Conservation (phyloP, 2,888 invertebrate species). For the Nectonema munidae region DNA sequence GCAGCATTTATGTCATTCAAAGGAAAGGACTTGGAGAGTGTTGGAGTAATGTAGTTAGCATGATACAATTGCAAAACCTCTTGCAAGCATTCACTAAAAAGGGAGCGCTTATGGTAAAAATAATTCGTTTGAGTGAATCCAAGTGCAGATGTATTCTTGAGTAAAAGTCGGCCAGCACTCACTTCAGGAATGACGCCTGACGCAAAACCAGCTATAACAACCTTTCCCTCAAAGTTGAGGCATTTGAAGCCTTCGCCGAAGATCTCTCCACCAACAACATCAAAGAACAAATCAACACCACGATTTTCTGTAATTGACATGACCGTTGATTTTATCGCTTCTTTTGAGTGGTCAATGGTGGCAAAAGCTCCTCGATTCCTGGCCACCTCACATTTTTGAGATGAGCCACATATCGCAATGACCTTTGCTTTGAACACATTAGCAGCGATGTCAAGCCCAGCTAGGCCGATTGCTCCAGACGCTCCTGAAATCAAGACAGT, state of each 20-base stretch:
- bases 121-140: constrained; percentile 9
- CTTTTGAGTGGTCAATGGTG: not conserved
- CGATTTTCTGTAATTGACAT: not conserved
- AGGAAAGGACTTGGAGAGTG: no score
- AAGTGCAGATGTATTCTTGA: not conserved
- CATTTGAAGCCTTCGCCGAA: constrained; percentile 6
- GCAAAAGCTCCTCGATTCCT: constrained; percentile 9
- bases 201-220: not conserved
- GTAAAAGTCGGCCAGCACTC: not conserved
- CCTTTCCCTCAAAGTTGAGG: not conserved
- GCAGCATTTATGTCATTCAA: no score
- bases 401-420: not conserved
- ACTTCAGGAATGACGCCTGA: not conserved
- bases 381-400: constrained; percentile 6
- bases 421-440: constrained; percentile 9
- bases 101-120: not conserved
- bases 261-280: not conserved
- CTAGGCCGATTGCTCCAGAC: constrained; percentile 2
- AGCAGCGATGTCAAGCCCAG: not conserved
- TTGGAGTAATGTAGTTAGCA: no score
- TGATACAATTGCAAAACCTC: no score
- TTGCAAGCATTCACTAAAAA: no score
- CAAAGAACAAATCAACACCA: constrained; percentile 2
- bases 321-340: constrained; percentile 1
- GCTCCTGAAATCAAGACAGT: constrained; percentile 9